Evolutionary conservation across 1,140 invertebrate genomes (phyloP).

Genomic region (Ladona fulva): DNA sequence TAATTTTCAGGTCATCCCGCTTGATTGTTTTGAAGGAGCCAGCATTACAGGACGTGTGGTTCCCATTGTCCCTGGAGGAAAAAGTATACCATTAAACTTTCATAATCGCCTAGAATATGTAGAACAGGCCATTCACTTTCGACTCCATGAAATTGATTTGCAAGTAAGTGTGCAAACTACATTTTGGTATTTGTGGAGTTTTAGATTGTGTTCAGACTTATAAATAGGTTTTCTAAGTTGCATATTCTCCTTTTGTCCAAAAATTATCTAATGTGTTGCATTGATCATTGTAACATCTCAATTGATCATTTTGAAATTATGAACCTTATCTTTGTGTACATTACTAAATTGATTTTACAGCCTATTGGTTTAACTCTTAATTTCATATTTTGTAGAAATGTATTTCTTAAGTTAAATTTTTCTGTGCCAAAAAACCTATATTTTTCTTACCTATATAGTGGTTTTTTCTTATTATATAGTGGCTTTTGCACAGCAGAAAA

Average conservation of each 20-base stretch:
- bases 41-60: slow-evolving; percentile 50
- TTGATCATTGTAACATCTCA: too few relatives aligned
- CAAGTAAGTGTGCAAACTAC: slow-evolving; percentile 37
- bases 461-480: too few relatives aligned
- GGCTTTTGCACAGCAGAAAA: too few relatives aligned
- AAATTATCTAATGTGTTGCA: too few relatives aligned
- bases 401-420: too few relatives aligned
- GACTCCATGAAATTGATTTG: slow-evolving; percentile 54
- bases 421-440: too few relatives aligned
- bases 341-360: too few relatives aligned
- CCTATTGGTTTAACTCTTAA: background rate
- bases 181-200: background rate
- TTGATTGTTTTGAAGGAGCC: slow-evolving; percentile 55
- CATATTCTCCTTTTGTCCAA: too few relatives aligned
- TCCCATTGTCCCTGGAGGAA: slow-evolving; percentile 50
- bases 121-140: slow-evolving; percentile 48
- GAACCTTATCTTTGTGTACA: too few relatives aligned
- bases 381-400: background rate
- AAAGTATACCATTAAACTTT: slow-evolving; percentile 50
- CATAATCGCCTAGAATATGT: slow-evolving; percentile 52
- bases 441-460: too few relatives aligned
- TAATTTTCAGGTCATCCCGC: slow-evolving; percentile 44
- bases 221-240: too few relatives aligned
- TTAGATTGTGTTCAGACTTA: background rate
- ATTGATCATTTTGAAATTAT: too few relatives aligned